phyloP scores from a whole-genome alignment of 1,140 invertebrate genomes.

The Dendrolimus kikuchii region DNA sequence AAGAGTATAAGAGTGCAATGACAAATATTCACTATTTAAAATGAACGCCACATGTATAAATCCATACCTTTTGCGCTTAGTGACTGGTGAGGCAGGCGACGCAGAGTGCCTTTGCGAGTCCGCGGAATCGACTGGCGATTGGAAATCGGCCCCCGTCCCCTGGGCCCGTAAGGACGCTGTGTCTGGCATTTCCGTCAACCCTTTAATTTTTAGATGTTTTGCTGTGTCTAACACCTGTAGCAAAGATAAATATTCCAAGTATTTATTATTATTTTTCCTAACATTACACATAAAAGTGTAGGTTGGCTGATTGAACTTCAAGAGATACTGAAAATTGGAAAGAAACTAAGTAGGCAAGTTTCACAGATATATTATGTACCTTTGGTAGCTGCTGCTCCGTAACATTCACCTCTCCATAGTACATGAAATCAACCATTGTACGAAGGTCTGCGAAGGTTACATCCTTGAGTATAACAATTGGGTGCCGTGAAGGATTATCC shows the following conservation, averaged over 20 bases:
- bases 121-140: slow-evolving; percentile 65
- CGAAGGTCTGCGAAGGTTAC: slow-evolving; percentile 89
- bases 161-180: slow-evolving; percentile 79
- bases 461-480: slow-evolving; percentile 92
- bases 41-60: slow-evolving; percentile 7
- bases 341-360: no score
- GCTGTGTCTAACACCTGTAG: slow-evolving; percentile 85
- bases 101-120: slow-evolving; percentile 62
- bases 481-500: slow-evolving; percentile 89
- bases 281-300: not conserved
- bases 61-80: slow-evolving; percentile 38
- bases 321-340: no score
- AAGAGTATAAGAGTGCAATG: no score
- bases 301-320: no score
- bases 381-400: slow-evolving; percentile 89
- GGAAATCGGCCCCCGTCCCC: slow-evolving; percentile 69
- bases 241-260: no score
- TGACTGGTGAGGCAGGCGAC: slow-evolving; percentile 53
- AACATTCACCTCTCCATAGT: slow-evolving; percentile 93
- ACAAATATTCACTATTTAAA: no score
- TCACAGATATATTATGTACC: slow-evolving; percentile 15
- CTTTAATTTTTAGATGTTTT: slow-evolving; percentile 90
- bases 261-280: not conserved
- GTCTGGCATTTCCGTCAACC: slow-evolving; percentile 87
- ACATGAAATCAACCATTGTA: slow-evolving; percentile 94